Base-by-base conservation (phyloP, 1,140 invertebrate genomes). In the Matsumurasca onukii region DNA sequence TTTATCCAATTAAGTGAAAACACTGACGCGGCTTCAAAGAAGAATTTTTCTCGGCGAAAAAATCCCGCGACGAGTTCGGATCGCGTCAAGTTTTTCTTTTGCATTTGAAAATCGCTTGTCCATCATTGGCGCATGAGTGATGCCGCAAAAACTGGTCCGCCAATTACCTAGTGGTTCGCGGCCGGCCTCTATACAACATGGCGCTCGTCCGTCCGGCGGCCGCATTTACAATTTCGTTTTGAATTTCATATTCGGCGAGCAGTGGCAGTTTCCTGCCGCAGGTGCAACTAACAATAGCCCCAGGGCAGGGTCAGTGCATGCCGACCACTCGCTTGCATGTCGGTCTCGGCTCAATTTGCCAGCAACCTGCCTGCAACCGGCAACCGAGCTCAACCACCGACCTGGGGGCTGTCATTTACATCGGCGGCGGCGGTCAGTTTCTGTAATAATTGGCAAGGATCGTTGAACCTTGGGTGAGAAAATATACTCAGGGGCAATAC, bases 1-100 rank as follows among this genome's bases (percentile, higher is more conserved):
- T 39, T 39, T 39, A 39, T 39, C 34, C 34, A 39, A 39, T 39
- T 39, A 39, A 39, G 34, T 39, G 34, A 39, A 39, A 39, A 39
- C 34, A 17, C 34, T 39, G 34, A 39, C 34, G 34, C 34, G 34
- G 34, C 17, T 17, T 39, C 34, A 9, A 39, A 39, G 17, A 39
- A 39, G 34, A 39, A 39, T 39, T 39, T 39, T 39, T 39, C 34
- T 17, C 34, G 34, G 34, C 34, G 34, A 39, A 39, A 39, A 39
- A 39, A 39, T 39, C 34, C 34, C 5, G 5, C 34, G n/a, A n/a
- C 34, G 34, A 39, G 34, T 17, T 39, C 34, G 34, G 34, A n/a
- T 17, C 34, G 34, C 34, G 34, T n/a, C n/a, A n/a, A 39, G 5
- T 39, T 39, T 39, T 39, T 39, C 34, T 17, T 39, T 39, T 39